Conservation (phyloP, 2,888 invertebrate genomes). For the Nasonovia ribisnigri region DNA sequence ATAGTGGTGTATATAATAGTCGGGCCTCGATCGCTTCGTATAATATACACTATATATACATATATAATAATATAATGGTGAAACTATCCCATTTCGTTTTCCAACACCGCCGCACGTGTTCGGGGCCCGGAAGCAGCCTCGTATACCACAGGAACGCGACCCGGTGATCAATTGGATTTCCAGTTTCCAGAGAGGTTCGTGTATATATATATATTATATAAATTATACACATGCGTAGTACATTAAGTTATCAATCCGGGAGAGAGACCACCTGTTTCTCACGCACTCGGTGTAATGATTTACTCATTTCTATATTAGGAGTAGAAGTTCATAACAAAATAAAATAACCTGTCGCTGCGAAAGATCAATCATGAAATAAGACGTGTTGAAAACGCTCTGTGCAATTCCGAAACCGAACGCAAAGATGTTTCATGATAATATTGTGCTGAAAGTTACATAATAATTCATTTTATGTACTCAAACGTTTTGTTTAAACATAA, state of each 20-base stretch:
- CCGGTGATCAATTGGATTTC: conserved; percentile 33
- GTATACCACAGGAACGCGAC: conserved; percentile 37
- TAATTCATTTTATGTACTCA: not conserved
- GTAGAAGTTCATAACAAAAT: not conserved
- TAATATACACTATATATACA: not conserved
- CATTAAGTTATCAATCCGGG: not conserved
- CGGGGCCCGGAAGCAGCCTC: conserved; percentile 29
- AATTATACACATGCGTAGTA: not conserved
- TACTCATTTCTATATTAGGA: not conserved
- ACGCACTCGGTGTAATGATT: not conserved
- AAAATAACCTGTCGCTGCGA: not conserved
- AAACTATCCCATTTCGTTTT: conserved; percentile 31
- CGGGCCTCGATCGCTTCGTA: not conserved
- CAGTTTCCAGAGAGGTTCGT: not conserved
- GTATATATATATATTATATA: not conserved
- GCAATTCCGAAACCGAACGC: not conserved
- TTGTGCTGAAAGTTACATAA: not conserved
- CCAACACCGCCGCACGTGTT: conserved; percentile 41
- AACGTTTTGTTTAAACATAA: not conserved
- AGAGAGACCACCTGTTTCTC: not conserved
- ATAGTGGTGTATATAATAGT: not conserved
- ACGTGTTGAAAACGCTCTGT: not conserved
- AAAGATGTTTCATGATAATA: not conserved
- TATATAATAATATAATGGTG: not conserved
- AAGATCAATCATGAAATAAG: not conserved